A percentile compares a stretch with the other conserved stretches of the same genome.
These are phyloP conservation scores for Hydractinia symbiolongicarpus DNA, from an alignment of 30 jellyfish, hydroid and myxozoan genomes.

Conservation along the genomic window DNA sequence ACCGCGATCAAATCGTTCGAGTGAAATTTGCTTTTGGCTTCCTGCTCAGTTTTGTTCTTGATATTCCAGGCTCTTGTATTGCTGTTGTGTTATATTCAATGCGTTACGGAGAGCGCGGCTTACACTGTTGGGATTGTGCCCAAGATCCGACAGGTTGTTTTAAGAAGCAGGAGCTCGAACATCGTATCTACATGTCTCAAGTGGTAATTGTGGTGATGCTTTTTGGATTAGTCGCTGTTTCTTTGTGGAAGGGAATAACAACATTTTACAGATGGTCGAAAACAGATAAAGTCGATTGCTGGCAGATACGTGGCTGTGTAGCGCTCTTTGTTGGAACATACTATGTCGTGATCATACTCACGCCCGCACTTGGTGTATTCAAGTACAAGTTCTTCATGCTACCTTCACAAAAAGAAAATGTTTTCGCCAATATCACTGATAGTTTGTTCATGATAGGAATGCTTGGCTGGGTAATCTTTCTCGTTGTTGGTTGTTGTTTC, in stretches of 20 bases:
- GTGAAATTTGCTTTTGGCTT: slow-evolving; percentile 77
- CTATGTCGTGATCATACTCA: slow-evolving; percentile 59
- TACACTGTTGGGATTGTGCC: slow-evolving; percentile 94
- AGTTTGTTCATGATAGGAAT: slow-evolving; percentile 82
- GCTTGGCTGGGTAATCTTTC: slow-evolving; percentile 79
- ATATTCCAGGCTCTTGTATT: slow-evolving; percentile 79
- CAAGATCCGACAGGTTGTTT: slow-evolving; percentile 65
- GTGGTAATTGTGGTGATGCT: slow-evolving; percentile 58
- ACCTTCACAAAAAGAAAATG: slow-evolving; percentile 62
- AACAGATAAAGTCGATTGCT: slow-evolving; percentile 88
- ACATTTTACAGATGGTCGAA: slow-evolving; percentile 92
- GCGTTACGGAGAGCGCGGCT: slow-evolving; percentile 66
- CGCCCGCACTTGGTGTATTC: slow-evolving; percentile 90
- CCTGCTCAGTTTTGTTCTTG: slow-evolving; percentile 64
- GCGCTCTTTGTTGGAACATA: slow-evolving; percentile 79
- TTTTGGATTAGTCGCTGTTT: slow-evolving; percentile 62
- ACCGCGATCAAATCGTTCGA: slow-evolving; percentile 66
- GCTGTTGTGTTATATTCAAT: slow-evolving; percentile 75
- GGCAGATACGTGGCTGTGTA: slow-evolving; percentile 96
- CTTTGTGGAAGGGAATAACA: slow-evolving; percentile 90
- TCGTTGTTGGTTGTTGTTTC: slow-evolving; percentile 88
- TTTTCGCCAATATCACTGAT: slow-evolving; percentile 72
- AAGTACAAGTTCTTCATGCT: slow-evolving; percentile 74
- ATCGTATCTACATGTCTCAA: slow-evolving; percentile 48
- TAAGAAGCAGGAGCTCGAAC: slow-evolving; percentile 60